Conservation (phyloP, 1,140 invertebrate genomes). For the Drosophila sucinea region DNA sequence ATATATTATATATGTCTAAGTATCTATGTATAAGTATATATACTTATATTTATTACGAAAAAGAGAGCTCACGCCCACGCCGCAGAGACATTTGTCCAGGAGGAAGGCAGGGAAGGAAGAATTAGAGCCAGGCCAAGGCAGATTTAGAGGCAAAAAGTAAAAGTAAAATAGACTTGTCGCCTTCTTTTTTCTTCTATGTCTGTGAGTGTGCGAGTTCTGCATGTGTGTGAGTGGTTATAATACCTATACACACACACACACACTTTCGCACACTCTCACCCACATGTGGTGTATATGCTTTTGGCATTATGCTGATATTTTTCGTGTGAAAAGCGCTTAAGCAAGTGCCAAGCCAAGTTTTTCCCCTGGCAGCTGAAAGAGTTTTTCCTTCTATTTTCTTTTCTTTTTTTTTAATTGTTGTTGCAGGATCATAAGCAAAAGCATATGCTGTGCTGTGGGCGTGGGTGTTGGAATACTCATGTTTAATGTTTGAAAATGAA, state of each 20-base stretch:
- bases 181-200: slow-evolving; percentile 26
- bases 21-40: not conserved
- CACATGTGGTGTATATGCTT: not conserved
- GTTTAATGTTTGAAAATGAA: slow-evolving; percentile 16
- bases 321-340: slow-evolving; percentile 59
- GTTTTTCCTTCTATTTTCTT: slow-evolving; percentile 20
- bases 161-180: slow-evolving; percentile 67
- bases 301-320: slow-evolving; percentile 55
- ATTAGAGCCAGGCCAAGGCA: slow-evolving; percentile 41
- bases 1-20: slow-evolving; percentile 27
- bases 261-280: not conserved
- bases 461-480: slow-evolving; percentile 30
- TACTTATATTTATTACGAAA: slow-evolving; percentile 12
- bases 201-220: slow-evolving; percentile 18
- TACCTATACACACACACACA: slow-evolving; percentile 15
- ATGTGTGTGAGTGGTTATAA: slow-evolving; percentile 33
- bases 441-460: slow-evolving; percentile 19
- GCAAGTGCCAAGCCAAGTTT: slow-evolving; percentile 48
- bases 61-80: slow-evolving; percentile 38
- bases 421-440: slow-evolving; percentile 10
- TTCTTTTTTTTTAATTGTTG: slow-evolving; percentile 65
- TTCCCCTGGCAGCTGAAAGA: slow-evolving; percentile 29
- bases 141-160: slow-evolving; percentile 10
- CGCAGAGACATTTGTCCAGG: not conserved
- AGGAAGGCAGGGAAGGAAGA: not conserved